Evolutionary conservation across 1,140 invertebrate genomes (phyloP).

Genomic region (Brachionus paranguensis): DNA sequence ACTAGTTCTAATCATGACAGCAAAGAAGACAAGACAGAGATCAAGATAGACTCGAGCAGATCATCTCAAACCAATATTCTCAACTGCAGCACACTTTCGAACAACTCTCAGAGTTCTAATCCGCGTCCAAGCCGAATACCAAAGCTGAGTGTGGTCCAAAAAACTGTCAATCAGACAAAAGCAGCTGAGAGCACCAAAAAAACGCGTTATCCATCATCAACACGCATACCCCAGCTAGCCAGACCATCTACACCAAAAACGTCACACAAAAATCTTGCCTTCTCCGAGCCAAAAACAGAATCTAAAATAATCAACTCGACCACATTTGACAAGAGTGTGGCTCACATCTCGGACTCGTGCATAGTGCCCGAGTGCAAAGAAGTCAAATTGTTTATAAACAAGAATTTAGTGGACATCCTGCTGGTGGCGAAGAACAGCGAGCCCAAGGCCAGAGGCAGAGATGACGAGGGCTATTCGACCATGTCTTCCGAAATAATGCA

Average conservation of each 20-base stretch:
- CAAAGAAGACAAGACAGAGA: background rate
- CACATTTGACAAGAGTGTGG: conserved; percentile 18
- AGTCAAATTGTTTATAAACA: conserved; percentile 14
- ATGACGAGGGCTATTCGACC: conserved; percentile 38
- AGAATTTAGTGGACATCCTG: background rate
- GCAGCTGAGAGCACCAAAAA: background rate
- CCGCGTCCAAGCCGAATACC: conserved; percentile 21
- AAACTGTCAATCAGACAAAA: background rate
- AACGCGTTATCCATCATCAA: background rate
- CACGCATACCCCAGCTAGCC: conserved; percentile 16
- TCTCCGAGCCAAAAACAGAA: background rate
- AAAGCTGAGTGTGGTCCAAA: background rate
- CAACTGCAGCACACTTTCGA: background rate
- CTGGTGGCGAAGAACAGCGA: background rate
- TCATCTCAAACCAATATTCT: background rate
- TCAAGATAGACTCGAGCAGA: background rate
- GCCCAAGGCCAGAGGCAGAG: background rate
- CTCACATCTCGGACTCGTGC: background rate
- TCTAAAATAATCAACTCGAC: conserved; percentile 1
- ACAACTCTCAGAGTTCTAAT: background rate
- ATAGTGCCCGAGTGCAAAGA: conserved; percentile 5
- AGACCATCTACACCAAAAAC: background rate
- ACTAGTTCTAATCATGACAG: background rate
- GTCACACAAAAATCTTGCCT: background rate
- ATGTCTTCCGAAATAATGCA: conserved; percentile 32